These are phyloP conservation scores for Lydus trimaculatus DNA, from an alignment of 2,888 invertebrate genomes.

Conservation along the genomic window DNA sequence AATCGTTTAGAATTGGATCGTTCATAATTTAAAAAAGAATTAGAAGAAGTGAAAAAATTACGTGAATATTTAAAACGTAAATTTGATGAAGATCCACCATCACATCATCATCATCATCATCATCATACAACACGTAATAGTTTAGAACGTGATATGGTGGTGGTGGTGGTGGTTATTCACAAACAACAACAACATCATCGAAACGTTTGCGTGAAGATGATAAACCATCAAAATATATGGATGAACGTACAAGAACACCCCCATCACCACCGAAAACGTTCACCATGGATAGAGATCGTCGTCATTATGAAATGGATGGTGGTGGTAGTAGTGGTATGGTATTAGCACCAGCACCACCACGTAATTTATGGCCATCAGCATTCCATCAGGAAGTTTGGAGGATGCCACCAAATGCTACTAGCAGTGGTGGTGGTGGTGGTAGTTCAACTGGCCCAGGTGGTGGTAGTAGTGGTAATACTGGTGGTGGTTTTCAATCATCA, in stretches of 20 bases:
- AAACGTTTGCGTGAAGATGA: constrained; percentile 22
- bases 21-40: constrained; percentile 39
- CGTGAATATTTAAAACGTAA: constrained; percentile 44
- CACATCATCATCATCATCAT: constrained; percentile 4
- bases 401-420: constrained; percentile 25
- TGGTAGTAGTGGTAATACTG: neutral
- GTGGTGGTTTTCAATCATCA: neutral
- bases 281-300: too few species aligned
- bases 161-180: constrained; percentile 9
- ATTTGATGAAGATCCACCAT: constrained; percentile 39
- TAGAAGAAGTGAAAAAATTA: constrained; percentile 44
- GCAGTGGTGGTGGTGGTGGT: constrained; percentile 7
- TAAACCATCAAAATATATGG: constrained; percentile 25
- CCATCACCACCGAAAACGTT: constrained; percentile 42
- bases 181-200: constrained; percentile 17
- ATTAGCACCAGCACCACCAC: constrained; percentile 25
- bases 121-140: neutral
- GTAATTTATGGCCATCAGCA: constrained; percentile 28
- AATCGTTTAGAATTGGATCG: constrained; percentile 39
- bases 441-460: constrained; percentile 16
- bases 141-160: constrained; percentile 10
- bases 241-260: constrained; percentile 36
- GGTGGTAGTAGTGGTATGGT: constrained; percentile 24
- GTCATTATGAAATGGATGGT: too few species aligned
- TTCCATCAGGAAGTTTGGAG: constrained; percentile 32